These are phyloP conservation scores for Drosophila bifasciata DNA, from an alignment of 1,140 invertebrate genomes.

Conservation along the genomic window DNA sequence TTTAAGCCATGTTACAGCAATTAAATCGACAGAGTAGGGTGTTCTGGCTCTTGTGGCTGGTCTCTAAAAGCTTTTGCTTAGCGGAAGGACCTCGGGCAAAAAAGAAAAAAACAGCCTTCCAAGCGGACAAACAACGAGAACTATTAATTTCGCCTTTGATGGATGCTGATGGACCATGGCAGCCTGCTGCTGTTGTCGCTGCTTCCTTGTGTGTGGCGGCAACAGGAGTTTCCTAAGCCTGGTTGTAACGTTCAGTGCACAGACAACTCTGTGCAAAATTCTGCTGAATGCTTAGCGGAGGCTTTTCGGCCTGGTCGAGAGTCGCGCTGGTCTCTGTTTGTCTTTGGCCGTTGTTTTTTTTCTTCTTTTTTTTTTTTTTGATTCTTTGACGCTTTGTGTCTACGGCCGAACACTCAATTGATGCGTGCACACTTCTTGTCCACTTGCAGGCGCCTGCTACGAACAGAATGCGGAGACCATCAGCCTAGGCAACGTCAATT, in stretches of 20 bases:
- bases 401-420: conserved; percentile 35
- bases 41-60: neutral
- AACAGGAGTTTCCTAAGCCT: neutral
- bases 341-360: conserved; percentile 32
- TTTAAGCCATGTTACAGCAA: conserved; percentile 30
- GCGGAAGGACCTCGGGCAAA: neutral
- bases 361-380: conserved; percentile 28
- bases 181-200: neutral
- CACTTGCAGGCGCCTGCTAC: conserved; percentile 75
- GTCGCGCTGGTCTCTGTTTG: conserved; percentile 29
- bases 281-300: neutral
- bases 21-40: conserved; percentile 11
- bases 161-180: conserved; percentile 31
- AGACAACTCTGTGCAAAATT: too few relatives aligned
- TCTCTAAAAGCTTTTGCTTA: conserved; percentile 21
- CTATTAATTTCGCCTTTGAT: conserved; percentile 74
- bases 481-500: conserved; percentile 84
- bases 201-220: neutral
- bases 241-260: too few relatives aligned
- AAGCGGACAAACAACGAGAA: conserved; percentile 45
- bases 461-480: conserved; percentile 59
- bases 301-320: conserved; percentile 6
- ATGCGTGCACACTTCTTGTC: conserved; percentile 38
- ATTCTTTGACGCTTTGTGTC: conserved; percentile 34
- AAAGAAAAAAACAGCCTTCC: conserved; percentile 28